A percentile compares a stretch with the other conserved stretches of the same genome.
These are phyloP conservation scores for Scaptomyza tumidula DNA, from an alignment of 2,888 invertebrate genomes.

Conservation along the genomic window DNA sequence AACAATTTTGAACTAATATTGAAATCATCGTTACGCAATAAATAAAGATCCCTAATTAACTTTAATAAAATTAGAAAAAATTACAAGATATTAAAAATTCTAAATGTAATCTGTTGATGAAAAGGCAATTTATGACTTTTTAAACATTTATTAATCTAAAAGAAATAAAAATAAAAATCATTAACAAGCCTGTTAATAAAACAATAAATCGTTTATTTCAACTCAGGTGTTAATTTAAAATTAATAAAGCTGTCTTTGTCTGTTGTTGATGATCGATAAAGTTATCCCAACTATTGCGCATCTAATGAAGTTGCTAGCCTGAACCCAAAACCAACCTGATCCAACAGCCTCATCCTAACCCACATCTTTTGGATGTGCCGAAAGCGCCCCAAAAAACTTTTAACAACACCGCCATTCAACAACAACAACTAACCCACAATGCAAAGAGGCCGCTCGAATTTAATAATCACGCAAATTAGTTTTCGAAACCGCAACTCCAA, in stretches of 20 bases:
- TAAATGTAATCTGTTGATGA: neutral
- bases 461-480: conserved; percentile 77
- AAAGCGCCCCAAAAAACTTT: conserved; percentile 45
- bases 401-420: neutral
- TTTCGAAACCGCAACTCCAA: conserved; percentile 73
- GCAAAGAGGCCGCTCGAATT: conserved; percentile 44
- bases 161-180: neutral
- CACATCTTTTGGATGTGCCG: conserved; percentile 42
- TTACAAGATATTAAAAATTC: neutral
- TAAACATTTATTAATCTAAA: neutral
- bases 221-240: neutral
- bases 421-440: neutral
- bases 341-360: conserved; percentile 33
- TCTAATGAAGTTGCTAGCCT: conserved; percentile 63
- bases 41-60: neutral
- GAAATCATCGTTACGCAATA: neutral
- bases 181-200: neutral
- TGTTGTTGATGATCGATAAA: conserved; percentile 52
- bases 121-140: neutral
- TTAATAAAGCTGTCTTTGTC: conserved; percentile 31
- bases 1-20: neutral
- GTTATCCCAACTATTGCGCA: conserved; percentile 54
- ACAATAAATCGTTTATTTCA: neutral
- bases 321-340: conserved; percentile 4
- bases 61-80: neutral